These are phyloP conservation scores for Hemibagrus guttatus DNA, from an alignment of 2,797 vertebrate genomes.

Conservation along the genomic window DNA sequence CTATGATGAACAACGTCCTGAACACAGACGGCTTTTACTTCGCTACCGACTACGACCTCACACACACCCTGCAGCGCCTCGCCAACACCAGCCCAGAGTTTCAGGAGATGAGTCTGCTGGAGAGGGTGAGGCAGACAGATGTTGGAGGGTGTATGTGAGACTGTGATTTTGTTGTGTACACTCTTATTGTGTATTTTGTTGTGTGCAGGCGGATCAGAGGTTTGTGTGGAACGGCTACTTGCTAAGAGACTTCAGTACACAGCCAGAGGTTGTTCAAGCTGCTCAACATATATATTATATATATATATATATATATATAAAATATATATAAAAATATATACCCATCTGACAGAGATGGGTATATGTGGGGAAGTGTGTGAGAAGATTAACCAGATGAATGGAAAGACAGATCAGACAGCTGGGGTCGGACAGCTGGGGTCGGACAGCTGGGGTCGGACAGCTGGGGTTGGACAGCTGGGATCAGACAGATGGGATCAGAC, in stretches of 20 bases:
- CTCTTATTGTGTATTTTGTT: constrained; percentile 24
- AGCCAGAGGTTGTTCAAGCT: constrained; percentile 90
- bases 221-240: constrained; percentile 96
- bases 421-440: no score
- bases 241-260: constrained; percentile 87
- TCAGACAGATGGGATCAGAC: background rate
- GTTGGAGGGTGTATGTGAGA: background rate
- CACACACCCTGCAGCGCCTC: constrained; percentile 89
- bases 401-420: background rate
- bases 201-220: constrained; percentile 87
- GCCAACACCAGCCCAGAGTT: constrained; percentile 97
- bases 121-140: constrained; percentile 75
- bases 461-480: no score
- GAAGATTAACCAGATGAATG: no score
- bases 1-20: constrained; percentile 89
- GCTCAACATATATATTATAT: background rate
- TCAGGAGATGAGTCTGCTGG: constrained; percentile 92
- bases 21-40: constrained; percentile 93
- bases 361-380: no score
- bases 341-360: no score
- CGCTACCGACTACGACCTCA: constrained; percentile 91
- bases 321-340: no score
- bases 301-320: no score
- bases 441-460: no score
- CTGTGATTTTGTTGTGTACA: no score